phyloP scores from a whole-genome alignment of 2,113 vertebrate species.

The Zosterops borbonicus region DNA sequence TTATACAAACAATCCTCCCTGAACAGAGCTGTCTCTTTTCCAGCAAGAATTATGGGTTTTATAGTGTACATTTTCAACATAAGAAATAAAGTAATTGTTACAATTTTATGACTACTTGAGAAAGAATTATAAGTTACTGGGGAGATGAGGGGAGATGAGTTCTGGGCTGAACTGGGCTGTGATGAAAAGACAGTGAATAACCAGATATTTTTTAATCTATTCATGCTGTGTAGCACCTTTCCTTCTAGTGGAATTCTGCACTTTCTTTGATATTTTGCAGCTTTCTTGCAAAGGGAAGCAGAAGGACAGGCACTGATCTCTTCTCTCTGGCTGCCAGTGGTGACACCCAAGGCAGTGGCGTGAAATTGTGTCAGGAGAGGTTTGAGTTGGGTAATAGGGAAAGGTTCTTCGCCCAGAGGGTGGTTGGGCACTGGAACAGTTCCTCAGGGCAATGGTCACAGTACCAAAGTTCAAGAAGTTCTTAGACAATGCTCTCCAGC shows the following conservation, averaged over 20 bases:
- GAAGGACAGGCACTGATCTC: neutral
- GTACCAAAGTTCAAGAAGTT: neutral
- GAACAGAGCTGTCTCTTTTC: neutral
- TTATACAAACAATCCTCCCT: neutral
- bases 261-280: neutral
- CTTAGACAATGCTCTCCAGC: fast-evolving
- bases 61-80: neutral
- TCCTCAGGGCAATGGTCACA: neutral
- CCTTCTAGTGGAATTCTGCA: neutral
- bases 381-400: neutral
- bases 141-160: no score
- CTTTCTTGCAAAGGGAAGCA: neutral
- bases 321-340: neutral
- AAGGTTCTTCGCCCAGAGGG: neutral
- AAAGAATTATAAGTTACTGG: neutral
- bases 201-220: neutral
- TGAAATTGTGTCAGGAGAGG: neutral
- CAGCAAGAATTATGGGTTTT: neutral
- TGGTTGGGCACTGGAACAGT: neutral
- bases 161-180: neutral
- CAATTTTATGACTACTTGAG: neutral
- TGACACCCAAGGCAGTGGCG: neutral
- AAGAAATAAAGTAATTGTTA: neutral
- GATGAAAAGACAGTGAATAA: neutral
- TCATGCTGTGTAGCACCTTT: neutral